A percentile compares a stretch with the other conserved stretches of the same genome.
These are phyloP conservation scores for Perodicticus potto DNA, from an alignment of 2,797 vertebrate species.

Conservation along the genomic window DNA sequence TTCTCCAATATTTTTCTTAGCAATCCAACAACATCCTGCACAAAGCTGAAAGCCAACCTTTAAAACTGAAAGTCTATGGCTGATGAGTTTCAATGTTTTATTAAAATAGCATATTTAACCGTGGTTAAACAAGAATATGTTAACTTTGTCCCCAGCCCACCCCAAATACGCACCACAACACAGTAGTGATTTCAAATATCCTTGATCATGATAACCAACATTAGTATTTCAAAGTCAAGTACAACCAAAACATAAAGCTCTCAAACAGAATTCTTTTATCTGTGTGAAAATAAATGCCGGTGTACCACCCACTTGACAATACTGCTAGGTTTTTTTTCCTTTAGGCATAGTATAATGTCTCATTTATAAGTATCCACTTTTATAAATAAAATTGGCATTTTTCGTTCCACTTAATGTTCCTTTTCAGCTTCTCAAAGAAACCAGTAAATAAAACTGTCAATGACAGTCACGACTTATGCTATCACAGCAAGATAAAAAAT, in stretches of 20 bases:
- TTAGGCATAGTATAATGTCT: constrained; percentile 89
- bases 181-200: constrained; percentile 91
- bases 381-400: constrained; percentile 92
- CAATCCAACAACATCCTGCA: background rate
- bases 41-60: constrained; percentile 33
- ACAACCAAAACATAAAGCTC: constrained; percentile 88
- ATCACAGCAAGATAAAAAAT: constrained; percentile 92
- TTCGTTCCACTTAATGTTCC: constrained; percentile 85
- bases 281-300: constrained; percentile 81
- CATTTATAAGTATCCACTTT: constrained; percentile 88
- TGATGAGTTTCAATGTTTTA: constrained; percentile 93
- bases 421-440: constrained; percentile 92
- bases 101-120: constrained; percentile 97
- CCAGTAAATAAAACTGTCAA: constrained; percentile 91
- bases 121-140: constrained; percentile 90
- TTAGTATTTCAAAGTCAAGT: constrained; percentile 89
- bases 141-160: constrained; percentile 81
- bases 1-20: background rate
- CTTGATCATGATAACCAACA: constrained; percentile 87
- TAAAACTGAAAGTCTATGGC: constrained; percentile 59
- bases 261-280: constrained; percentile 86
- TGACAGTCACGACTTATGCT: constrained; percentile 89
- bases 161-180: constrained; percentile 86
- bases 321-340: constrained; percentile 78
- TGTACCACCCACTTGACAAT: constrained; percentile 83